Base-by-base conservation (phyloP, 1,140 invertebrate species). In the Sarcophaga bullata region DNA sequence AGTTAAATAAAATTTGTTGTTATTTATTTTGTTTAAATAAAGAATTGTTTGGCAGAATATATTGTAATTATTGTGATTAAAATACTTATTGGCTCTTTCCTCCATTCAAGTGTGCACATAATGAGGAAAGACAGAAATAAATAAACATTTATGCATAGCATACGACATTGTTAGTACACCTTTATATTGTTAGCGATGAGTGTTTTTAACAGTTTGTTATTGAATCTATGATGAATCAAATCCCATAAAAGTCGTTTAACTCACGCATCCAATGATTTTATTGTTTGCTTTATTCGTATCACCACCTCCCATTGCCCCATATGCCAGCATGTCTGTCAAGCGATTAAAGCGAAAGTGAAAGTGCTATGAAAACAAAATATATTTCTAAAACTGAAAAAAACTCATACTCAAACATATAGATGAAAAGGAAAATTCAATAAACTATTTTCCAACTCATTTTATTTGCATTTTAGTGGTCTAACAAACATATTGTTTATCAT, bases 361-460 rank as follows among this genome's bases (percentile, higher is more conserved):
- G 75, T 78, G 49, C 48, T 50, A 48, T 50, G 49, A 78, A 78
- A 78, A 78, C 37, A 78, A 78, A 78, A 78, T 78, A 6, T 17
- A 48, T 48, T 76, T 58, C 54, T n/a, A 58, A 58, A 58, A n/a
- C 11, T 13, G n/a, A n/a, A 58, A 58, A n/a, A 68, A n/a, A 68
- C 19, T 15, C 54, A 15, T 58, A 2, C 1, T 37, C 25, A 37
- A 37, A 37, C 25, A 37, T 58, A 58, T 58, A 58, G 13, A 58
- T 13, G 73, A 48, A 48, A n/a, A 78, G 75, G 19, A 19, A 78
- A 78, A 78, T 78, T 78, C 52, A 78, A 78, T 78, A 78, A 78
- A 49, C 73, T 8, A 68, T 68, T 68, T 68, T 68, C 62, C 62
- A 68, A 68, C 62, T 76, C 48, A 76, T 78, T 50, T 19, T 78